Evolutionary conservation across 2,113 vertebrate genomes (phyloP), one percentile per base, ranked within the genome.

Genomic region (Ailurus styani): DNA sequence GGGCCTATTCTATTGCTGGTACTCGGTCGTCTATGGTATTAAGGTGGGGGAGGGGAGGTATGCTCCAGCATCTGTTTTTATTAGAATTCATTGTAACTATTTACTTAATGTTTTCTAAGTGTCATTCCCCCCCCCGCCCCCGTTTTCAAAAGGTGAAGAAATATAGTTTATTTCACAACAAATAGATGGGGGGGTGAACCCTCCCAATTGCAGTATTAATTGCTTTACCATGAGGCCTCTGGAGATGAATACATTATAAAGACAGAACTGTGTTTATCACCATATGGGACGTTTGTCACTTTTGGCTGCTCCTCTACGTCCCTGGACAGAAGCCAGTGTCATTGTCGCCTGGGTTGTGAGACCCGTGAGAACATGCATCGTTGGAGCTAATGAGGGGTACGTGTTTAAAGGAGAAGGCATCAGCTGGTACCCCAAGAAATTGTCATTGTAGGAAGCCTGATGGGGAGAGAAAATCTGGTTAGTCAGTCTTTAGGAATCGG

Each of bases 141-240:
- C 90, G 9, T 94, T 97, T 90, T 84, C 50, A 72, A 94, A 97
- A 66, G 45, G 75, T 95, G 37, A 95, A 47, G 60, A 89, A 66
- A 90, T 42, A 91, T 9, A 64, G 23, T n/a, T 93, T 83, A 60
- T 66, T 93, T 89, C n/a, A 85, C 13, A 96, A 73, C 37, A 93
- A 75, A 89, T 70, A 85, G 47, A 78, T 87, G 52, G 0, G 2
- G 15, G 15, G 45, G 79, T n/a, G 50, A 84, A 29, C 6, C 13
- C 23, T 86, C 34, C 25, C 47, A 83, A 90, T 29, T 75, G 55
- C 20, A 78, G 73, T 87, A 96, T 79, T 77, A 95, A 95, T 81
- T 96, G 72, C 72, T 83, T 94, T 95, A 54, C 66, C 54, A 91
- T 7, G n/a, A 84, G 40, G 78, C n/a, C 96, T 95, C 95, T 70